Percentiles rank a stretch among this genome's conserved stretches.
phyloP scores from a whole-genome alignment of 2,113 vertebrate species.

The Otis tarda region DNA sequence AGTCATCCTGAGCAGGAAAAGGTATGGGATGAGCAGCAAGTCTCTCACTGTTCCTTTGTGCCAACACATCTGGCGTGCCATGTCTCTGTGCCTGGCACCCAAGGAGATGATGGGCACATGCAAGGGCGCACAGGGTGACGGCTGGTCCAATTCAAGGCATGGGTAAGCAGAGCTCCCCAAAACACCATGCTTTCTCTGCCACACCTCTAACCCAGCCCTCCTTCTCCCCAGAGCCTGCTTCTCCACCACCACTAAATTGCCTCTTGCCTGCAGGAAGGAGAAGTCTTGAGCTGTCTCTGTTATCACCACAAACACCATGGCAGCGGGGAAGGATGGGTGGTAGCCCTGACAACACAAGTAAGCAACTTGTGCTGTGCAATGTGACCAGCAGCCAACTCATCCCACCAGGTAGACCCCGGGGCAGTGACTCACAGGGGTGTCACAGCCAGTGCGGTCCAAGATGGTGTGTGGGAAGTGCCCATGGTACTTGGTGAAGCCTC shows the following conservation, averaged over 20 bases:
- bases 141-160: neutral
- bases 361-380: neutral
- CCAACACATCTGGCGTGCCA: neutral
- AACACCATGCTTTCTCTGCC: neutral
- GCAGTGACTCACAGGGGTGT: constrained; percentile 44
- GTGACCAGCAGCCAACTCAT: constrained; percentile 14
- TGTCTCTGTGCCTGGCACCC: neutral
- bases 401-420: neutral
- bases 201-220: neutral
- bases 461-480: constrained; percentile 13
- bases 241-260: neutral
- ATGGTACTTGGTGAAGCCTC: neutral
- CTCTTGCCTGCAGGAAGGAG: neutral
- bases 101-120: neutral
- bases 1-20: neutral
- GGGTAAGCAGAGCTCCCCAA: neutral
- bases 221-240: neutral
- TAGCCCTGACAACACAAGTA: neutral
- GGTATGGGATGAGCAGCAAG: neutral
- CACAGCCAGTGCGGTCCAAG: neutral
- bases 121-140: neutral
- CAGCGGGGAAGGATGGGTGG: neutral
- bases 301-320: constrained; percentile 52
- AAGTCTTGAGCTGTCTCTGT: constrained; percentile 1
- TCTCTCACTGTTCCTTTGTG: neutral